Conservation (phyloP, 2,888 invertebrate species). For the Luperina nickerlii region DNA sequence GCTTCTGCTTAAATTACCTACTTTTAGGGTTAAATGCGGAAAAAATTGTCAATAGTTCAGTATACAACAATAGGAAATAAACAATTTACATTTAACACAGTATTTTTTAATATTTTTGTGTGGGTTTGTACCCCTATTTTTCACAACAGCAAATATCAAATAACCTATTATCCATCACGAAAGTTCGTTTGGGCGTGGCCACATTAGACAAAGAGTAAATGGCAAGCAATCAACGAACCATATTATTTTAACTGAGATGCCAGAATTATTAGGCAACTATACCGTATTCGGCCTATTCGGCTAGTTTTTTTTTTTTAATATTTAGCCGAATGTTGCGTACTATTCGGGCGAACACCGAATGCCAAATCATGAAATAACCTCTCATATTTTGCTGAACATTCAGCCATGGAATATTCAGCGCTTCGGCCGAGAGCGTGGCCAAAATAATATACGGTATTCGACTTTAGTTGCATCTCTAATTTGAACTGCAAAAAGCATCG, state of each 20-base stretch:
- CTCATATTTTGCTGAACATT: neutral
- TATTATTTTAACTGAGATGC: neutral
- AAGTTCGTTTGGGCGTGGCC: neutral
- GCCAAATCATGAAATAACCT: neutral
- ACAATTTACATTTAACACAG: conserved; percentile 17
- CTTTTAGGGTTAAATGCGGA: neutral
- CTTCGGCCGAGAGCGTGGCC: neutral
- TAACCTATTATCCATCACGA: neutral
- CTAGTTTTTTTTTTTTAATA: neutral
- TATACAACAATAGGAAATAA: conserved; percentile 7
- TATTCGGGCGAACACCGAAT: neutral
- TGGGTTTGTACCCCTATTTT: conserved; percentile 25
- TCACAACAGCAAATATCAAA: conserved; percentile 38
- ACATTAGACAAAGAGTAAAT: neutral
- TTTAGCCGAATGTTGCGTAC: neutral
- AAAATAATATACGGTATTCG: neutral
- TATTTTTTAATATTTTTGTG: conserved; percentile 29
- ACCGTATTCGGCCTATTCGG: too few species aligned
- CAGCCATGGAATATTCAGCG: neutral
- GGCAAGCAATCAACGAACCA: neutral
- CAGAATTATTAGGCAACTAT: neutral
- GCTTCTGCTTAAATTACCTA: neutral
- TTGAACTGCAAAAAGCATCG: neutral
- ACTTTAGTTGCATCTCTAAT: neutral
- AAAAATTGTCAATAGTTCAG: neutral